Evolutionary conservation across 2,113 vertebrate genomes (phyloP), one percentile per base, ranked within the genome.

Genomic region (Thymallus thymallus): DNA sequence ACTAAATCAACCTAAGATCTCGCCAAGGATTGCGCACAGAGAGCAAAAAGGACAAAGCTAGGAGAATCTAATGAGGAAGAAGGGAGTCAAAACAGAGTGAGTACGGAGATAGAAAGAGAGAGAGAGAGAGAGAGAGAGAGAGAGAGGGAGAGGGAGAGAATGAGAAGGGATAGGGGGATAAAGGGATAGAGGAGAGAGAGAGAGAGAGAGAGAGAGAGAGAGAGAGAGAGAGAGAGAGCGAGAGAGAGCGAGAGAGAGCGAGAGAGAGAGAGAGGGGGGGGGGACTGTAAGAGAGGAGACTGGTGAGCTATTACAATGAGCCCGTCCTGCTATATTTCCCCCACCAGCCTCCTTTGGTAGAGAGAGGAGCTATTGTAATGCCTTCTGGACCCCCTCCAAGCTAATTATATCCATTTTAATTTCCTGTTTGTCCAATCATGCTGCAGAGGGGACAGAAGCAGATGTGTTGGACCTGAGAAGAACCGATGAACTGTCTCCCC

Each of bases 371-470:
- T 80, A 71, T 84, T 87, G 79, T 88, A 75, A 61, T 61, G 58
- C 58, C 30, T 32, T 72, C 22, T 5, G 56, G 82, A 76, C 24
- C 80, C 77, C 68, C 75, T 85, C 81, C 75, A 84, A 82, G 75
- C 80, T 88, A 86, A 88, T 88, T 86, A 82, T 76, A 86, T 86
- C 77, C 74, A 80, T 85, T 87, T 80, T 16, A 12, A 48, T 48
- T 48, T 48, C 13, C 83, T 77, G 70, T 3, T 69, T 24, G 79
- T 69, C 79, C n/a, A 69, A 67, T 81, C 78, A 83, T 18, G 3
- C 30, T 10, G 62, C 67, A 32, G 69, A 12, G 75, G 72, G 6
- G 45, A n/a, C 20, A 24, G n/a, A 22, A 29, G 22, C 24, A 16
- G 58, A 61, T 22, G n/a, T 26, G 3, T 26, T 26, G 24, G 10